Percentiles rank a stretch among this genome's conserved stretches.
Conservation (phyloP, 2,113 vertebrate genomes). For the Heterocephalus glaber region DNA sequence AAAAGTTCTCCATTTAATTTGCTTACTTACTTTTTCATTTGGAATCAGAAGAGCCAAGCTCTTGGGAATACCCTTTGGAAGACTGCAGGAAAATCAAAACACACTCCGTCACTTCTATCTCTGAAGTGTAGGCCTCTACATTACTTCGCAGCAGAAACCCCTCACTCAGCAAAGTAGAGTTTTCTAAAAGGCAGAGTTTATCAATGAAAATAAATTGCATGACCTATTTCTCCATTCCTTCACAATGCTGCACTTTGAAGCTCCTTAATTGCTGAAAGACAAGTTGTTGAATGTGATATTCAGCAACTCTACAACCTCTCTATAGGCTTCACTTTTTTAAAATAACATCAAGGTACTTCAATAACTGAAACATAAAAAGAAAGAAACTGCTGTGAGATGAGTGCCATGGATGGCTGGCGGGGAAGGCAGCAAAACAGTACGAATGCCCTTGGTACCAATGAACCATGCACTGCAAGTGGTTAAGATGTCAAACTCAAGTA, state of each 20-base stretch:
- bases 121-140: background rate
- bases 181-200: background rate
- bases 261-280: background rate
- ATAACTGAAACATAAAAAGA: background rate
- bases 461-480: background rate
- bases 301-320: slow-evolving; percentile 13
- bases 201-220: slow-evolving; percentile 50
- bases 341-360: slow-evolving; percentile 17
- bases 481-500: background rate
- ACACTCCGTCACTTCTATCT: background rate
- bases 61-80: slow-evolving; percentile 5
- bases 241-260: background rate
- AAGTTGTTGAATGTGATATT: background rate
- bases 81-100: background rate
- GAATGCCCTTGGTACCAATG: background rate
- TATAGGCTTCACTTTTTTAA: slow-evolving; percentile 8
- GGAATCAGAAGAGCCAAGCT: background rate
- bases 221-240: slow-evolving; percentile 40
- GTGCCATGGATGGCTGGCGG: background rate
- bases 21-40: slow-evolving; percentile 39
- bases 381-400: background rate
- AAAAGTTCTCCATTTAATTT: background rate
- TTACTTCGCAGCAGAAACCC: background rate
- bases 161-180: background rate
- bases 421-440: background rate